phyloP scores from a whole-genome alignment of 2,888 invertebrate genomes.

The Thymelicus acteon region DNA sequence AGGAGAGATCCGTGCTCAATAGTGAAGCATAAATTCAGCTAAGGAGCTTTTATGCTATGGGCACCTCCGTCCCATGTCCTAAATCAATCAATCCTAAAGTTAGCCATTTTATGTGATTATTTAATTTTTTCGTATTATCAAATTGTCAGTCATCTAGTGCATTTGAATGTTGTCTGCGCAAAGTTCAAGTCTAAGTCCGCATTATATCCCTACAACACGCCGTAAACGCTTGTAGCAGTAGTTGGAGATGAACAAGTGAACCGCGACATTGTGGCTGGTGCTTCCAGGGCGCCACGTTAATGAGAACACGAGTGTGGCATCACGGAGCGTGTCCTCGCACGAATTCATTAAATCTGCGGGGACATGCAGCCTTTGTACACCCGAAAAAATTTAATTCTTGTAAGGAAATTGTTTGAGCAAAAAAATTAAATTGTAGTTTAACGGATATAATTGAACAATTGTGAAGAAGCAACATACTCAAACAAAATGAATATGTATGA shows the following conservation, averaged over 20 bases:
- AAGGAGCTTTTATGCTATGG: too few relatives aligned
- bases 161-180: too few relatives aligned
- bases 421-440: not conserved
- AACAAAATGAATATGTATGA: too few relatives aligned
- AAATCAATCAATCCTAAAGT: too few relatives aligned
- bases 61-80: too few relatives aligned
- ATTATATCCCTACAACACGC: not conserved
- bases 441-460: not conserved
- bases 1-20: too few relatives aligned
- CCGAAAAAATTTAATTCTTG: not conserved
- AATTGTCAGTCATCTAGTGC: too few relatives aligned
- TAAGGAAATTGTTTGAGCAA: not conserved
- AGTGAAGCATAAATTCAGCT: too few relatives aligned
- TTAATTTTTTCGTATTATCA: too few relatives aligned
- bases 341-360: slow-evolving; percentile 42
- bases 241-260: slow-evolving; percentile 49
- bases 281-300: slow-evolving; percentile 72
- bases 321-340: slow-evolving; percentile 49
- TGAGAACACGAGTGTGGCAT: slow-evolving; percentile 69
- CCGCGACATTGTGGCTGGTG: slow-evolving; percentile 62
- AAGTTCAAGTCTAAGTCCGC: too few relatives aligned
- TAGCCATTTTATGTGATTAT: too few relatives aligned
- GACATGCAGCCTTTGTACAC: slow-evolving; percentile 5
- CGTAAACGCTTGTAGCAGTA: not conserved
- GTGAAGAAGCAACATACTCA: too few relatives aligned